Base-by-base conservation (phyloP, 2,797 vertebrate genomes). In the Molossus molossus region DNA sequence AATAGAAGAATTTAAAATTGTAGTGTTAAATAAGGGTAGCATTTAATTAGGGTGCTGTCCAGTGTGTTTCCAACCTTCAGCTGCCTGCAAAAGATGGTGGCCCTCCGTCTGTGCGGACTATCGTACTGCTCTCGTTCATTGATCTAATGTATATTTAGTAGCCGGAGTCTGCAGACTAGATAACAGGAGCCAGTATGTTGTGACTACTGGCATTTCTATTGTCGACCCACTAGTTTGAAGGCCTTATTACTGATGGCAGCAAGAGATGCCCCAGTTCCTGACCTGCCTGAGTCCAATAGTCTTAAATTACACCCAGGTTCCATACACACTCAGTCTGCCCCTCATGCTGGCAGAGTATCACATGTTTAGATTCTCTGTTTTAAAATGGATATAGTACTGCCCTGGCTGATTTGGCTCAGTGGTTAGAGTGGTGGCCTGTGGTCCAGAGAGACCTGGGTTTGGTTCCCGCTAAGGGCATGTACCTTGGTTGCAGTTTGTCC, bases 1-100 rank as follows among this genome's bases (percentile, higher is more conserved):
- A 65, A 53, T 72, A 64, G 23, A 90, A 90, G n/a, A 79, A 48
- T 92, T 80, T 58, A 93, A 53, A 75, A 87, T 86, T 79, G 81
- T 90, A 73, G 25, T 40, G 80, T 27, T 90, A 60, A 67, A 18
- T 94, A 65, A 96, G 5, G 70, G 4, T 40, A 94, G 55, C 27
- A 50, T 91, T 69, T 96, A 93, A 76, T 65, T 80, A 91, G 18
- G n/a, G 2, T 62, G 11, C 50, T 86, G 1, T 79, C 27, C 23
- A 58, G 37, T 58, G 48, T 18, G 88, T 79, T 89, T 55, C 93
- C 40, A 45, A 62, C 80, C 33, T 65, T 85, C 21, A 86, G 12
- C 4, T n/a, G 9, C 62, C 95, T 88, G 29, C 17, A 69, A 90
- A 58, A 93, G 53, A 8, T 55, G 67, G 79, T 60, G 4, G 33